Evolutionary conservation across 1,140 invertebrate genomes (phyloP), one percentile per base, ranked within the genome.

Genomic region (Cotesia typhae): DNA sequence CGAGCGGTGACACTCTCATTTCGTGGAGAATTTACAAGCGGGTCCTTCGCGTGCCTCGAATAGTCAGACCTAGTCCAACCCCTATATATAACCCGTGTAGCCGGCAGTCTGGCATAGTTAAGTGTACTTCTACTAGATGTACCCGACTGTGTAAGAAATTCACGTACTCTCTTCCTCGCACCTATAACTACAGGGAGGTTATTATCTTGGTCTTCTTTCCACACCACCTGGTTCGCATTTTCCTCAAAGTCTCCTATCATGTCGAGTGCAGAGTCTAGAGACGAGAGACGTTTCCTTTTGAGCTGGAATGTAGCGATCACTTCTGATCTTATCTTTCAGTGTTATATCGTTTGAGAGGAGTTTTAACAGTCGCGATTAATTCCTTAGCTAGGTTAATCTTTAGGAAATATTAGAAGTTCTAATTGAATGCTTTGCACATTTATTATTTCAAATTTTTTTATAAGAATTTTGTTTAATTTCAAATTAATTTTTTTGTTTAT

Each of bases 11-110:
- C 84, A 86, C 84, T 86, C 85, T 86, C 85, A 87, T 87, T 87
- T 85, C 78, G 81, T 81, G 75, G 78, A 86, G 80, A 87, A 87
- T 87, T 86, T 87, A 86, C 85, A 85, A 83, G 84, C 82, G 75
- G 76, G 79, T 77, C 78, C 80, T 78, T 85, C 81, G 84, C 85
- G 83, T 87, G 85, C 85, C 79, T 85, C 78, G 85, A 84, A 87
- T 87, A 86, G 85, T 83, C 84, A 85, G 84, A 85, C 83, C 83
- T 84, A 82, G 82, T 83, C 78, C 78, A 73, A 78, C 67, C 79
- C 74, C 76, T 77, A 78, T 76, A 78, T 79, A 78, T 84, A 79
- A 80, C 78, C 41, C 73, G 79, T 75, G 74, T 80, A 79, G 79
- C 78, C 77, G 78, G 77, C 77, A 81, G 82, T 81, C 82, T 82